phyloP scores from a whole-genome alignment of 2,888 invertebrate species.

The Gordius sp. region DNA sequence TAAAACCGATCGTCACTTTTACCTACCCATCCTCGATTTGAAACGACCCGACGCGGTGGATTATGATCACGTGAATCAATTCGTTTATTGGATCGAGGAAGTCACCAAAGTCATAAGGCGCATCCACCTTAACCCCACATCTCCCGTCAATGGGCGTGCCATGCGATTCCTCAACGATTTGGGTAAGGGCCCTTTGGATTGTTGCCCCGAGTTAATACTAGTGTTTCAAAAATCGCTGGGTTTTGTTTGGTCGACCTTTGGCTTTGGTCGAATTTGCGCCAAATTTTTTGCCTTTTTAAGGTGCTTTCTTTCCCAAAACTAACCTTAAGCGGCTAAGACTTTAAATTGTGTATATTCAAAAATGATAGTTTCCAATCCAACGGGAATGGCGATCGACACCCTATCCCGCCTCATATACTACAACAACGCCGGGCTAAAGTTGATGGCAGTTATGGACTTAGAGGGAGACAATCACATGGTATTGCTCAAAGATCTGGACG shows the following conservation, averaged over 20 bases:
- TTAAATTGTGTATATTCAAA: no score
- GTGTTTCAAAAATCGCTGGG: no score
- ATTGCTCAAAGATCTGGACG: neutral
- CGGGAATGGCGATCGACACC: constrained; percentile 7
- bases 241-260: no score
- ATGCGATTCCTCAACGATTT: constrained; percentile 10
- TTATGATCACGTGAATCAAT: neutral
- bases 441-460: constrained; percentile 13
- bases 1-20: neutral
- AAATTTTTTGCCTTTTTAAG: no score
- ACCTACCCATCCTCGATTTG: neutral
- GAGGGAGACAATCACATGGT: constrained; percentile 11
- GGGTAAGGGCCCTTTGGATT: no score
- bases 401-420: neutral
- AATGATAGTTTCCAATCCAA: constrained; percentile 5
- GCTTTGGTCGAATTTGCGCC: no score
- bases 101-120: neutral
- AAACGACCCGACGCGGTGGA: constrained; percentile 9
- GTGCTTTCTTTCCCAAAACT: no score
- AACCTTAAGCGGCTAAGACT: no score
- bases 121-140: neutral
- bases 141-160: neutral
- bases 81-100: constrained; percentile 11
- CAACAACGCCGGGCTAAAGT: neutral
- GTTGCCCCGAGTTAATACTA: no score